Percentiles rank a stretch among this genome's conserved stretches.
These are phyloP conservation scores for Eubasilissa splendida DNA, from an alignment of 2,888 invertebrate genomes.

Conservation along the genomic window DNA sequence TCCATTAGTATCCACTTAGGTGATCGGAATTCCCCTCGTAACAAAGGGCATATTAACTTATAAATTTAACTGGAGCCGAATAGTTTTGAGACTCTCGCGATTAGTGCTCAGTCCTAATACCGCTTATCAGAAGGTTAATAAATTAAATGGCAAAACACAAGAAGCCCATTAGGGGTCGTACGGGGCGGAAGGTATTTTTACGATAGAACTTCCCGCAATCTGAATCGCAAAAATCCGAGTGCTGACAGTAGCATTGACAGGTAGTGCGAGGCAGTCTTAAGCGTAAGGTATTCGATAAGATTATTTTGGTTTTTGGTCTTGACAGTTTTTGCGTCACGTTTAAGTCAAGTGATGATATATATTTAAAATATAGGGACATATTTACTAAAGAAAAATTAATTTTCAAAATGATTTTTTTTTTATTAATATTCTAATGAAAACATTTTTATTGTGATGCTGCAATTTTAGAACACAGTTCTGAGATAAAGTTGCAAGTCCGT, in stretches of 20 bases:
- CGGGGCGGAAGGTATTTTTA: slow-evolving; percentile 40
- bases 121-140: slow-evolving; percentile 32
- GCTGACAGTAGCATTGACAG: slow-evolving; percentile 38
- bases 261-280: too few relatives aligned
- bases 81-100: slow-evolving; percentile 18
- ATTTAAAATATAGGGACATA: too few relatives aligned
- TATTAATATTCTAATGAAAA: too few relatives aligned
- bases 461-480: too few relatives aligned
- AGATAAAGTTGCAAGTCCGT: too few relatives aligned
- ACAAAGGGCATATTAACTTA: slow-evolving; percentile 17
- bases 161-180: slow-evolving; percentile 48
- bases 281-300: too few relatives aligned
- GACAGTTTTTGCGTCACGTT: too few relatives aligned
- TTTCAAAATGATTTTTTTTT: too few relatives aligned
- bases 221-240: slow-evolving; percentile 35
- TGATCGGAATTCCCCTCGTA: slow-evolving; percentile 29
- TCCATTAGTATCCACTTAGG: slow-evolving; percentile 40
- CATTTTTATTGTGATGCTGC: too few relatives aligned
- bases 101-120: slow-evolving; percentile 14
- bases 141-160: slow-evolving; percentile 48
- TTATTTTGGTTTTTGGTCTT: too few relatives aligned
- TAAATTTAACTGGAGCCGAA: slow-evolving; percentile 24
- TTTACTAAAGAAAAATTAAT: too few relatives aligned
- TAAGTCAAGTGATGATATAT: too few relatives aligned
- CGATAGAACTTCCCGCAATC: slow-evolving; percentile 17